phyloP scores from a whole-genome alignment of 1,140 invertebrate genomes.

The Glossosoma conforme region DNA sequence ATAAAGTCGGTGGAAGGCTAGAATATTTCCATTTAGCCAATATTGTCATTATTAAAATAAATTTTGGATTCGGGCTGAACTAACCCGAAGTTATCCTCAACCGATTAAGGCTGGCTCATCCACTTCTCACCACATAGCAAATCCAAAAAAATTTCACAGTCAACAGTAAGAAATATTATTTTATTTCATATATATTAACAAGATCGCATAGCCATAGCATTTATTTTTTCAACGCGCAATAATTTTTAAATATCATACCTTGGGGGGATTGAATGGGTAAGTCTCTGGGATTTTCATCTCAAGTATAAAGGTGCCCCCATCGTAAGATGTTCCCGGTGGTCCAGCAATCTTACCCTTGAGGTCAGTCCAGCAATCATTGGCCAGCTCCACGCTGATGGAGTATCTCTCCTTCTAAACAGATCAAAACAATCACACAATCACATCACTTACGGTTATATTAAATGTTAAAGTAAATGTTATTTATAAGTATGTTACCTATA shows the following conservation, averaged over 20 bases:
- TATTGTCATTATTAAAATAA: no score
- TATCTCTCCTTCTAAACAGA: slow-evolving; percentile 83
- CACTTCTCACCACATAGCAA: no score
- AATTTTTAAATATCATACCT: slow-evolving; percentile 56
- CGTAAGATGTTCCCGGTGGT: slow-evolving; percentile 95
- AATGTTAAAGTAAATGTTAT: not conserved
- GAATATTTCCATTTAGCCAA: no score
- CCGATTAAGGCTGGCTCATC: no score
- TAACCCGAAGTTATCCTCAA: no score
- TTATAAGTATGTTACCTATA: no score
- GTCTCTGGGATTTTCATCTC: slow-evolving; percentile 98
- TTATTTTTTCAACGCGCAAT: no score
- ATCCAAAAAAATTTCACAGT: not conserved
- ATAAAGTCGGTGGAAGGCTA: no score
- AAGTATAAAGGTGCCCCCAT: slow-evolving; percentile 88
- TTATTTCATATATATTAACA: not conserved
- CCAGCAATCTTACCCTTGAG: slow-evolving; percentile 86
- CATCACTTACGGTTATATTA: not conserved
- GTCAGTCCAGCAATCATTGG: slow-evolving; percentile 89
- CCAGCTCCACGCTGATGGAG: slow-evolving; percentile 86
- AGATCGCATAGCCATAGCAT: not conserved
- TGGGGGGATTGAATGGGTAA: slow-evolving; percentile 99
- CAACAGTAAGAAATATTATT: not conserved
- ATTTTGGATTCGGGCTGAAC: no score
- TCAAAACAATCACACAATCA: not conserved